These are phyloP conservation scores for Scalopus aquaticus DNA, from an alignment of 2,113 vertebrate genomes.

Conservation along the genomic window DNA sequence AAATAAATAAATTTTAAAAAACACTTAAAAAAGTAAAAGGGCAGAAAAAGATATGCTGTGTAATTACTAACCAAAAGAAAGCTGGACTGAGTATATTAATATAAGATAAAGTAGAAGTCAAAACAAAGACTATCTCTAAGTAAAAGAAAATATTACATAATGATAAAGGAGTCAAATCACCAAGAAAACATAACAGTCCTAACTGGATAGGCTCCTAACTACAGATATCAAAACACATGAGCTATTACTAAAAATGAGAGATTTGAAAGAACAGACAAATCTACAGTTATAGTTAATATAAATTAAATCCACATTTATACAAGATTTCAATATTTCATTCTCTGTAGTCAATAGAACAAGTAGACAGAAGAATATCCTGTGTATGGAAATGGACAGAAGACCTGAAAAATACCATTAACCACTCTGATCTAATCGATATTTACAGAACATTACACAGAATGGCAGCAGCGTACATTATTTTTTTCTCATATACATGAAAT, in stretches of 20 bases:
- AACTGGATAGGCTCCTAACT: neutral
- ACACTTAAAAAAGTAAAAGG: neutral
- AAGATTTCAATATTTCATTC: neutral
- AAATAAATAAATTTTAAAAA: too few relatives aligned
- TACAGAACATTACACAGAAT: neutral
- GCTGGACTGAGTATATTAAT: neutral
- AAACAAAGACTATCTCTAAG: neutral
- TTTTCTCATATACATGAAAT: neutral
- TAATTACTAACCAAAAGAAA: constrained; percentile 20
- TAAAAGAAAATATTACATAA: neutral
- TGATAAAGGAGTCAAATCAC: neutral
- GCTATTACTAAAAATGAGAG: neutral
- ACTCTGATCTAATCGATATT: neutral
- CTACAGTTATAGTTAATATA: neutral
- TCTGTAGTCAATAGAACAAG: neutral
- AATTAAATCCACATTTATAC: too few relatives aligned
- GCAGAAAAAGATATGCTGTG: neutral
- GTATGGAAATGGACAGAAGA: neutral
- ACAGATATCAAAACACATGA: neutral
- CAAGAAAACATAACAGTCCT: constrained; percentile 1
- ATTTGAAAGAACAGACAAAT: neutral
- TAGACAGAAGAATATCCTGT: neutral
- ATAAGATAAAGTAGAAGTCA: constrained; percentile 9
- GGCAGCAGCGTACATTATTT: neutral
- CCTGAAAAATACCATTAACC: neutral